Evolutionary conservation across 2,113 vertebrate genomes (phyloP), one percentile per base, ranked within the genome.

Genomic region (Cinclus mexicanus): DNA sequence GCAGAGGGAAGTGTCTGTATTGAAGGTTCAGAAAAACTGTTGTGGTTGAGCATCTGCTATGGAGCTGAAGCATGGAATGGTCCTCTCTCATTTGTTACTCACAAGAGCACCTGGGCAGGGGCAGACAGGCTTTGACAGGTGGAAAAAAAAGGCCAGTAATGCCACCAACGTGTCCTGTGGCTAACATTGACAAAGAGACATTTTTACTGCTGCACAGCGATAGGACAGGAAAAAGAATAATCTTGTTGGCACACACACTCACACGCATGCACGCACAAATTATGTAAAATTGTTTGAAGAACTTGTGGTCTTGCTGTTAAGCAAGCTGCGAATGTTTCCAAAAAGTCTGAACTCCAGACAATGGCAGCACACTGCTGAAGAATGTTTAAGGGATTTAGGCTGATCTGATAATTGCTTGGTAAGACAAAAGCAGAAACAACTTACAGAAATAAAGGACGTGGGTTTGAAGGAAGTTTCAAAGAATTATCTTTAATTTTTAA

Each of bases 301-400:
- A 55, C 52, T 90, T 93, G 49, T 0, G 12, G 82, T 90, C 76
- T 70, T 90, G 24, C 63, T 93, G 53, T 88, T 90, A 78, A 96
- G 76, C 4, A 9, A 92, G 44, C 85, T 86, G 88, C 65, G 80
- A 92, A 60, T 67, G 77, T 92, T 94, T 94, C 90, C 87, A 78
- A 95, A 94, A 78, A 77, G 44, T 28, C 49, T 37, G 18, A 83
- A 81, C 10, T 14, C 52, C 60, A 92, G 60, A 93, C 68, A 90
- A 96, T 82, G 72, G 93, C 79, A 89, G 88, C 93, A 96, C 60
- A 81, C 89, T 87, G 76, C 86, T 80, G 29, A 96, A 87, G 90
- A 96, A 94, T 82, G 60, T 44, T 75, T 42, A 87, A 81, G 65
- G 64, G 92, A 81, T 85, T 95, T 88, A 11, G 61, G 65, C 69